phyloP scores from a whole-genome alignment of 2,888 invertebrate species.

The Drosophila subquinaria region DNA sequence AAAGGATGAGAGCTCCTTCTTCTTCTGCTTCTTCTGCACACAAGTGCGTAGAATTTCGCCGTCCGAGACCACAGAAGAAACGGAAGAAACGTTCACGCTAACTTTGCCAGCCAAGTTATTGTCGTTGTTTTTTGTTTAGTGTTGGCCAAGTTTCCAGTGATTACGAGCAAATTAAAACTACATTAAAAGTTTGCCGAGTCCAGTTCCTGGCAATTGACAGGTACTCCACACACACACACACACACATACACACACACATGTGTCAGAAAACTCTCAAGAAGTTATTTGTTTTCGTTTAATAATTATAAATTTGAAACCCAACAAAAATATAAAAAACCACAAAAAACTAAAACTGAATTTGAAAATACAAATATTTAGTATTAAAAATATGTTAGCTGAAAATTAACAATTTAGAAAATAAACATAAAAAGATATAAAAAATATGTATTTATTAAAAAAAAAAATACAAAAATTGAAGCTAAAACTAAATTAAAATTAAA shows the following conservation, averaged over 20 bases:
- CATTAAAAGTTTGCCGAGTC: conserved; percentile 75
- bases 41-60: conserved; percentile 59
- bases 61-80: conserved; percentile 25
- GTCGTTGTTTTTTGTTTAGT: conserved; percentile 19
- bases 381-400: no score
- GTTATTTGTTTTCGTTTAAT: conserved; percentile 54
- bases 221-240: conserved; percentile 3
- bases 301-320: background rate
- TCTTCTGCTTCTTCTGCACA: background rate
- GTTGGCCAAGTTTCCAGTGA: conserved; percentile 65
- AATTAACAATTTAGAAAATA: no score
- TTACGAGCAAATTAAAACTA: conserved; percentile 81
- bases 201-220: conserved; percentile 69
- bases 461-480: no score
- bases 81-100: conserved; percentile 28
- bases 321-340: no score
- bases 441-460: no score
- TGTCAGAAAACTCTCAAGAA: conserved; percentile 17
- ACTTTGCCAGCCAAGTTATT: conserved; percentile 39
- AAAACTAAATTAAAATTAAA: no score
- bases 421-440: no score
- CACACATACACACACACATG: conserved; percentile 9
- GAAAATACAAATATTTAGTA: no score
- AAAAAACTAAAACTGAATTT: no score
- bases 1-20: conserved; percentile 7